Evolutionary conservation across 2,888 invertebrate genomes (phyloP).

Genomic region (Ormyrus rosae): DNA sequence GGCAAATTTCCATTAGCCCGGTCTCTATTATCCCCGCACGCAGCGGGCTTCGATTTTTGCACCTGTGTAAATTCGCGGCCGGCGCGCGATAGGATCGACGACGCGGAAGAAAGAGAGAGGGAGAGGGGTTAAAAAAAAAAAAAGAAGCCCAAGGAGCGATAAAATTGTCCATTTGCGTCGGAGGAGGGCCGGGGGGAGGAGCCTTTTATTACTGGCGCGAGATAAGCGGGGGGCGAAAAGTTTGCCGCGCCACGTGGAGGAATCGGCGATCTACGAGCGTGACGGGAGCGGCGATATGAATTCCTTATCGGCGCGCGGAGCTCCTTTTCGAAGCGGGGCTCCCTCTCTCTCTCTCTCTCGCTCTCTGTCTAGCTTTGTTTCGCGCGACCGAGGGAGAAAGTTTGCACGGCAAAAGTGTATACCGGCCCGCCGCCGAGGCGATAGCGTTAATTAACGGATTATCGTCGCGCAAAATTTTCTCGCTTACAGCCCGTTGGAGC

Average conservation of each 20-base stretch:
- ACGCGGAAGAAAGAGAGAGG: neutral
- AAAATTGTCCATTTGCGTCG: slow-evolving; percentile 50
- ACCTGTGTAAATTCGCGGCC: slow-evolving; percentile 1
- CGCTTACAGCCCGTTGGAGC: too few relatives aligned
- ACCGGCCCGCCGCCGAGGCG: neutral
- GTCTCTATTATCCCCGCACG: neutral
- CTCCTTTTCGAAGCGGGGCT: neutral
- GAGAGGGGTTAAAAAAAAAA: neutral
- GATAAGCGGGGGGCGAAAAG: slow-evolving; percentile 51
- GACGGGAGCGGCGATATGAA: slow-evolving; percentile 54
- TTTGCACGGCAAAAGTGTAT: slow-evolving; percentile 1
- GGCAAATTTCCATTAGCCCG: slow-evolving; percentile 28
- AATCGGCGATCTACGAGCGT: slow-evolving; percentile 53
- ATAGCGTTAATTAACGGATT: slow-evolving; percentile 54
- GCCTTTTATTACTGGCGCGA: slow-evolving; percentile 34
- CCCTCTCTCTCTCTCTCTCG: slow-evolving; percentile 36
- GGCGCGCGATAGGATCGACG: neutral
- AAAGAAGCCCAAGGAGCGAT: slow-evolving; percentile 2
- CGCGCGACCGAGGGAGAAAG: slow-evolving; percentile 27
- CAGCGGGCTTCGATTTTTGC: too few relatives aligned
- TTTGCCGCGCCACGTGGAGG: slow-evolving; percentile 55
- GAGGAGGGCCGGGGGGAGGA: neutral
- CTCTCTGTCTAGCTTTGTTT: slow-evolving; percentile 33
- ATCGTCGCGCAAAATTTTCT: slow-evolving; percentile 21
- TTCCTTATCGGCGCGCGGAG: slow-evolving; percentile 45